Conservation (phyloP, 1,140 invertebrate species). For the Lerema accius region DNA sequence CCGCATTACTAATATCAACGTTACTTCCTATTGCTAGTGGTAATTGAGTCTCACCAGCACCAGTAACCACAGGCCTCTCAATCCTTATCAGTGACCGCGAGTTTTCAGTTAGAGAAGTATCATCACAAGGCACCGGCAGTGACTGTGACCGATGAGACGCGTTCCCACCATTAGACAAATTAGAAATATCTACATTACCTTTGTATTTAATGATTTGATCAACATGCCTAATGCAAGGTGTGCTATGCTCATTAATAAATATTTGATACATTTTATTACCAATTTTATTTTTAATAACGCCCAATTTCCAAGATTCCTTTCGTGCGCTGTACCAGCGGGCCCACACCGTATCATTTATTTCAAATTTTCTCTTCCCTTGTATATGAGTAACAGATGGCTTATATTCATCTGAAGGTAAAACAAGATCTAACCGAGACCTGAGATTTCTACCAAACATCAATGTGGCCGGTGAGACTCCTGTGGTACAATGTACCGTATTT, state of each 20-base stretch:
- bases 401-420: constrained; percentile 1
- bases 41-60: background rate
- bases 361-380: background rate
- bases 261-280: constrained; percentile 25
- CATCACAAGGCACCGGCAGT: background rate
- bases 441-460: constrained; percentile 31
- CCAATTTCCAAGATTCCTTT: constrained; percentile 9
- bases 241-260: background rate
- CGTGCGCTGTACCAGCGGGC: constrained; percentile 10
- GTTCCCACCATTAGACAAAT: background rate
- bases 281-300: constrained; percentile 13
- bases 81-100: background rate
- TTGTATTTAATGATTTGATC: background rate
- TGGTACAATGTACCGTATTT: constrained; percentile 13
- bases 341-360: background rate
- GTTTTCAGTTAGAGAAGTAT: background rate
- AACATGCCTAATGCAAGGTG: background rate
- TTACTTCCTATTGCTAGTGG: background rate
- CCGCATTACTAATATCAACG: background rate
- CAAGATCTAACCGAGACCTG: constrained; percentile 10
- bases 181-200: background rate
- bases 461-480: constrained; percentile 25
- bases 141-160: background rate
- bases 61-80: background rate
- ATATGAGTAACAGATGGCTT: background rate